Percentiles rank a stretch among this genome's conserved stretches.
phyloP scores from a whole-genome alignment of 2,113 vertebrate species.

The Gasterosteus nipponicus region DNA sequence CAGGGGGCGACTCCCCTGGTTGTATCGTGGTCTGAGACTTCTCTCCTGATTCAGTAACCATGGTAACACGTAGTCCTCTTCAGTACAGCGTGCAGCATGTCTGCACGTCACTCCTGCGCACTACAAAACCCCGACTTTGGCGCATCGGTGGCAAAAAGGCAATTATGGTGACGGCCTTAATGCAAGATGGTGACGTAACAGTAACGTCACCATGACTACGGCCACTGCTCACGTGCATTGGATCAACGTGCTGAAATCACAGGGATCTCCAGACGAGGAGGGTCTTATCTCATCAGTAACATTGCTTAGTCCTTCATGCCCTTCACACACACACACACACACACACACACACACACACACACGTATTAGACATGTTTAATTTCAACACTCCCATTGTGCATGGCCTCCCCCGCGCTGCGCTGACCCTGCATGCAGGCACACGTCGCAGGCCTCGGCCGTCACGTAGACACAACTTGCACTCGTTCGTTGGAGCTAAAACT shows the following conservation, averaged over 20 bases:
- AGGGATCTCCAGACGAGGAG: constrained; percentile 23
- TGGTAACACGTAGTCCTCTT: too few relatives aligned
- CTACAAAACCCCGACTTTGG: too few relatives aligned
- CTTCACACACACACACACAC: not conserved
- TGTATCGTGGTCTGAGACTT: too few relatives aligned
- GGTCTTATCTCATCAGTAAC: constrained; percentile 20
- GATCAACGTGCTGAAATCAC: not conserved
- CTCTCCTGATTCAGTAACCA: too few relatives aligned
- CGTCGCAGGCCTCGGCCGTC: constrained; percentile 4
- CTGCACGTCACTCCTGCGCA: too few relatives aligned
- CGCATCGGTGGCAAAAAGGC: too few relatives aligned
- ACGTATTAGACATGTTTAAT: constrained; percentile 40
- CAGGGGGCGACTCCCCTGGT: too few relatives aligned
- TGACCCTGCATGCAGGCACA: constrained; percentile 54
- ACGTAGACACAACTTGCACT: not conserved
- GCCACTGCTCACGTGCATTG: too few relatives aligned
- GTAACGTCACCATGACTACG: too few relatives aligned
- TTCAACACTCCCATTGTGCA: constrained; percentile 58
- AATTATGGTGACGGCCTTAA: too few relatives aligned
- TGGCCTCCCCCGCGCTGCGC: constrained; percentile 34
- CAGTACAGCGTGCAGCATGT: too few relatives aligned
- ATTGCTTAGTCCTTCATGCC: constrained; percentile 21
- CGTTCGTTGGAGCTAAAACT: not conserved
- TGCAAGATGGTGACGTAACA: too few relatives aligned
- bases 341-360: constrained; percentile 17